Conservation (phyloP, 2,113 vertebrate species). For the Ifrita kowaldi region DNA sequence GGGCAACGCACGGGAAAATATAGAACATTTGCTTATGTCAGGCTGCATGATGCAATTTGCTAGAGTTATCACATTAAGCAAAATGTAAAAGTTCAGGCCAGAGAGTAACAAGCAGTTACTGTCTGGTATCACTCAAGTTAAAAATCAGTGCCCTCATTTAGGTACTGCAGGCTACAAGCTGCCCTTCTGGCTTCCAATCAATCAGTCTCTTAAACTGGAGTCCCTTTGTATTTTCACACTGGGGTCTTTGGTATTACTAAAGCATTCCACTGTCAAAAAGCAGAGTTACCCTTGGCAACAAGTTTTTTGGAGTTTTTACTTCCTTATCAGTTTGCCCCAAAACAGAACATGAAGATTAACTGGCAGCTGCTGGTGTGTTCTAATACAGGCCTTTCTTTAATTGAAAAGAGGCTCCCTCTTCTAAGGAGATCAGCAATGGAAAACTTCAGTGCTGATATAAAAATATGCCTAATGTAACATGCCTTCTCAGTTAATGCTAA, state of each 20-base stretch:
- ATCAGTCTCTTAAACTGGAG: conserved; percentile 59
- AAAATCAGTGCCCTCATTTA: conserved; percentile 64
- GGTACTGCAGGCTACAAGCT: conserved; percentile 18
- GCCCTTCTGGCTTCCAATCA: conserved; percentile 60
- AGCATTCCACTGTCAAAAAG: conserved; percentile 64
- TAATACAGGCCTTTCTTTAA: conserved; percentile 1
- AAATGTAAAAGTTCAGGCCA: conserved; percentile 36
- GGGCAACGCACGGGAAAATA: conserved; percentile 2
- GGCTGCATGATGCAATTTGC: conserved; percentile 44
- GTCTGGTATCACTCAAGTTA: conserved; percentile 64
- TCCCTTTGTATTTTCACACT: conserved; percentile 68
- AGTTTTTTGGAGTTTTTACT: conserved; percentile 33
- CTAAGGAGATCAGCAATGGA: neutral
- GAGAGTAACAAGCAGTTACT: conserved; percentile 49
- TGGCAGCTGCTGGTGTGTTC: conserved; percentile 54
- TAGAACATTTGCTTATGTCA: conserved; percentile 20
- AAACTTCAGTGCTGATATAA: neutral
- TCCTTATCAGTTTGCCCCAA: conserved; percentile 52
- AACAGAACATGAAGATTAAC: conserved; percentile 51
- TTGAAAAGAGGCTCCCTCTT: neutral
- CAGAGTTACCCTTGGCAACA: conserved; percentile 66
- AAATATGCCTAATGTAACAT: neutral
- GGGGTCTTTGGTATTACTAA: conserved; percentile 51
- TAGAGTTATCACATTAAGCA: conserved; percentile 46
- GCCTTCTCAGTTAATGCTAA: neutral